Evolutionary conservation across 2,888 invertebrate genomes (phyloP).

Genomic region (Galeruca laticollis): DNA sequence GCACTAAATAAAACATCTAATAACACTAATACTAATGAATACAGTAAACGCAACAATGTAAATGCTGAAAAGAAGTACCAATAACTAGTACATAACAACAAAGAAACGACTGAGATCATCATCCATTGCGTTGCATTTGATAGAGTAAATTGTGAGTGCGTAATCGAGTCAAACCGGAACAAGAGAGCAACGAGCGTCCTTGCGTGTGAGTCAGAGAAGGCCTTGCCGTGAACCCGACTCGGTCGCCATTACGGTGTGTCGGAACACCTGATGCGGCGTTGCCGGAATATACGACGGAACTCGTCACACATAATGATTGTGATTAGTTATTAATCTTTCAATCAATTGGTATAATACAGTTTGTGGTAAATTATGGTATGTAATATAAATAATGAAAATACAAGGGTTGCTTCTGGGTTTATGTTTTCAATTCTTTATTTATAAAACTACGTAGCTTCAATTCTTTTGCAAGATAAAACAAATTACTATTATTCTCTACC

Average conservation of each 20-base stretch:
- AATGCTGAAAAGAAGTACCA: not conserved
- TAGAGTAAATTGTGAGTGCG: slow-evolving; percentile 26
- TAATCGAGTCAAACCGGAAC: slow-evolving; percentile 57
- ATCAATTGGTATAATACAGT: not conserved
- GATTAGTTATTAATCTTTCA: not conserved
- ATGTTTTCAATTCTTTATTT: too few species aligned
- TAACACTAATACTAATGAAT: not conserved
- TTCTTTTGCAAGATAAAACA: too few species aligned
- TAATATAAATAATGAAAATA: too few species aligned
- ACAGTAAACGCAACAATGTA: not conserved
- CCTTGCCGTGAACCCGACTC: slow-evolving; percentile 57
- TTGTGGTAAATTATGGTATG: not conserved
- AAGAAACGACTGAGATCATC: slow-evolving; percentile 4
- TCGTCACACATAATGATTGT: not conserved
- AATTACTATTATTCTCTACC: too few species aligned
- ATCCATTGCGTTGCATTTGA: slow-evolving; percentile 2
- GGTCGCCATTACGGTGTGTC: slow-evolving; percentile 37
- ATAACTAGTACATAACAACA: slow-evolving; percentile 5
- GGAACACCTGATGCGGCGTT: slow-evolving; percentile 40
- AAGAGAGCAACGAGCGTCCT: slow-evolving; percentile 63
- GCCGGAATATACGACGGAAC: slow-evolving; percentile 25
- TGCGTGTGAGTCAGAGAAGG: slow-evolving; percentile 63
- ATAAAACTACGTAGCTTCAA: too few species aligned
- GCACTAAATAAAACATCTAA: not conserved
- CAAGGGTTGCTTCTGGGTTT: too few species aligned